phyloP scores from a whole-genome alignment of 92 coral and sea anemone species.

The Zoanthus solanderi region DNA sequence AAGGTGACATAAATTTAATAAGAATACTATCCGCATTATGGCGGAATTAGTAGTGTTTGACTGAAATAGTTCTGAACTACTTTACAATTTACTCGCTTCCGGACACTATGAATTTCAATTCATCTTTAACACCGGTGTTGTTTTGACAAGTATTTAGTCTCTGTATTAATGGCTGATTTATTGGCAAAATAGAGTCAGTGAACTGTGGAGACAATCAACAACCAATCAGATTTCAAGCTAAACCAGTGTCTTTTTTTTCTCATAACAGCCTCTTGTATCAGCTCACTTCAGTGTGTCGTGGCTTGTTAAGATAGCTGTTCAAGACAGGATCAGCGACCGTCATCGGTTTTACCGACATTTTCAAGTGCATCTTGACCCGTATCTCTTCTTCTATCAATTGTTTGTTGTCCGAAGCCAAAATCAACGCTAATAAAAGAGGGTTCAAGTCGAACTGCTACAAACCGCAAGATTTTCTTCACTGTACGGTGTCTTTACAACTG shows the following conservation, averaged over 20 bases:
- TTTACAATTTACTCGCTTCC: slow-evolving; percentile 79
- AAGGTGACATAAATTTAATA: slow-evolving; percentile 8
- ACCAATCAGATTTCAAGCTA: slow-evolving; percentile 74
- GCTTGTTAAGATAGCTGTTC: slow-evolving; percentile 71
- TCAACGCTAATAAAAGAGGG: neutral
- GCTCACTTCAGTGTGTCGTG: slow-evolving; percentile 73
- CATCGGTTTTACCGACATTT: slow-evolving; percentile 53
- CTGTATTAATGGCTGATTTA: slow-evolving; percentile 80
- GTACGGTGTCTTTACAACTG: neutral
- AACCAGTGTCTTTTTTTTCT: slow-evolving; percentile 71
- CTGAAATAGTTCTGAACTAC: slow-evolving; percentile 20
- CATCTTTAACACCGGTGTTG: slow-evolving; percentile 75
- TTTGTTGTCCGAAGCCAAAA: slow-evolving; percentile 30
- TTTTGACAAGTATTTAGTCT: slow-evolving; percentile 86
- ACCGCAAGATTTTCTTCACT: slow-evolving; percentile 3
- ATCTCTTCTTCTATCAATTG: slow-evolving; percentile 18
- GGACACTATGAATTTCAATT: slow-evolving; percentile 76
- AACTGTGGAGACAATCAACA: slow-evolving; percentile 64
- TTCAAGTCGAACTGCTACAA: neutral
- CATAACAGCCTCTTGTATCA: slow-evolving; percentile 67
- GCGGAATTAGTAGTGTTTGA: slow-evolving; percentile 22
- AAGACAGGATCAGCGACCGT: slow-evolving; percentile 56
- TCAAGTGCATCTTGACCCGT: slow-evolving; percentile 33
- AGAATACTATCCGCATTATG: slow-evolving; percentile 33
- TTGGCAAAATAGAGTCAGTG: slow-evolving; percentile 73